phyloP scores from a whole-genome alignment of 2,113 vertebrate genomes.

The Peromyscus maniculatus region DNA sequence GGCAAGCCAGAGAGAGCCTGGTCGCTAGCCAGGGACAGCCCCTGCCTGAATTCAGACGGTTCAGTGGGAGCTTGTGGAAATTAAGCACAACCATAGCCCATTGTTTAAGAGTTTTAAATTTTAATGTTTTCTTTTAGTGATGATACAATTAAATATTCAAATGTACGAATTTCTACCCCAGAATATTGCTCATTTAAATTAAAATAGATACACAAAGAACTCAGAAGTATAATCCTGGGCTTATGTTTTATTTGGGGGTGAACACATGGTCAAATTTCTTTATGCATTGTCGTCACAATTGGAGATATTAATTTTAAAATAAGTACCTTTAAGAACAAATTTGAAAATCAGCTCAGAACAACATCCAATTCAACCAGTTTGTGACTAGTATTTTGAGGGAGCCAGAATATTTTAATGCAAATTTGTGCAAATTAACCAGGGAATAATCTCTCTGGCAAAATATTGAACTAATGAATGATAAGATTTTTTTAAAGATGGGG shows the following conservation, averaged over 20 bases:
- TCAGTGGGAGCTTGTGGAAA: neutral
- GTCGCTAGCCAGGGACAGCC: neutral
- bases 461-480: conserved; percentile 69
- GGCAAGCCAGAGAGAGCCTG: neutral
- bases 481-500: conserved; percentile 51
- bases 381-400: conserved; percentile 55
- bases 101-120: conserved; percentile 33
- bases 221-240: conserved; percentile 44
- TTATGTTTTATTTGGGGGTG: conserved; percentile 26
- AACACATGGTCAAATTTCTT: conserved; percentile 31
- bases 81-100: neutral
- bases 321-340: conserved; percentile 61
- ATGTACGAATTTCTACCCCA: neutral
- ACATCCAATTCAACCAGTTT: conserved; percentile 26
- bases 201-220: conserved; percentile 40
- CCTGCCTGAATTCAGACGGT: conserved; percentile 38
- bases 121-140: conserved; percentile 38
- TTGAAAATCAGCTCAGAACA: conserved; percentile 59
- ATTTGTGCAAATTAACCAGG: conserved; percentile 58
- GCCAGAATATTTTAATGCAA: conserved; percentile 67
- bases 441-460: conserved; percentile 73
- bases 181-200: conserved; percentile 44
- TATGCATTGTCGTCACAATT: conserved; percentile 57
- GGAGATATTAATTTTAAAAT: conserved; percentile 66
- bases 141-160: conserved; percentile 37